Conservation (phyloP, 2,888 invertebrate species). For the Ellobium chinense region DNA sequence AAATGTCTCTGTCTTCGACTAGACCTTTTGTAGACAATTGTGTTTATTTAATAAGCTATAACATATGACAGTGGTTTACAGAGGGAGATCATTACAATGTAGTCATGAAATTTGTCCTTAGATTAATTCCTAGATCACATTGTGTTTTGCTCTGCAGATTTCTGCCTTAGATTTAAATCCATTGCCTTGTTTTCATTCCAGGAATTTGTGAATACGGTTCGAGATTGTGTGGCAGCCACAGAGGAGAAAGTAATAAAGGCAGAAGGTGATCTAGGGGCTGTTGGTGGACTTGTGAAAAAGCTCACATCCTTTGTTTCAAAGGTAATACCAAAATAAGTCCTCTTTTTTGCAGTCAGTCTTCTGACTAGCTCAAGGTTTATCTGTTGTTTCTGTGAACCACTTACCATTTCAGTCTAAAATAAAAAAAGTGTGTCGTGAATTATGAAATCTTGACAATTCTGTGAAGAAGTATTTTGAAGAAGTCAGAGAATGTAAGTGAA, state of each 20-base stretch:
- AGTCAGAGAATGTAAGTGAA: too few species aligned
- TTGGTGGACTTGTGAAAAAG: conserved; percentile 71
- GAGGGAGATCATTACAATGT: too few species aligned
- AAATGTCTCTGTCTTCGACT: too few species aligned
- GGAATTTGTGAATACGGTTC: conserved; percentile 71
- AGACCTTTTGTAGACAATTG: too few species aligned
- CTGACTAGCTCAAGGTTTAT: too few species aligned
- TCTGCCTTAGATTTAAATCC: background rate
- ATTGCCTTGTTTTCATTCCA: conserved; percentile 50
- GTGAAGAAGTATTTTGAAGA: too few species aligned
- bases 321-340: conserved; percentile 22
- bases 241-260: conserved; percentile 71
- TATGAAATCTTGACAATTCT: too few species aligned
- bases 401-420: background rate
- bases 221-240: conserved; percentile 62
- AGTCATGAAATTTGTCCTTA: too few species aligned
- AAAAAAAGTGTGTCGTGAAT: too few species aligned
- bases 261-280: conserved; percentile 68
- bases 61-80: too few species aligned
- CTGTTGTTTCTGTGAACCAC: background rate
- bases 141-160: background rate
- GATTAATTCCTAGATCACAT: background rate
- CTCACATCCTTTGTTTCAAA: conserved; percentile 67
- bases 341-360: too few species aligned
- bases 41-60: too few species aligned